Evolutionary conservation across 2,113 vertebrate genomes (phyloP).

Genomic region (Ailuropoda melanoleuca): DNA sequence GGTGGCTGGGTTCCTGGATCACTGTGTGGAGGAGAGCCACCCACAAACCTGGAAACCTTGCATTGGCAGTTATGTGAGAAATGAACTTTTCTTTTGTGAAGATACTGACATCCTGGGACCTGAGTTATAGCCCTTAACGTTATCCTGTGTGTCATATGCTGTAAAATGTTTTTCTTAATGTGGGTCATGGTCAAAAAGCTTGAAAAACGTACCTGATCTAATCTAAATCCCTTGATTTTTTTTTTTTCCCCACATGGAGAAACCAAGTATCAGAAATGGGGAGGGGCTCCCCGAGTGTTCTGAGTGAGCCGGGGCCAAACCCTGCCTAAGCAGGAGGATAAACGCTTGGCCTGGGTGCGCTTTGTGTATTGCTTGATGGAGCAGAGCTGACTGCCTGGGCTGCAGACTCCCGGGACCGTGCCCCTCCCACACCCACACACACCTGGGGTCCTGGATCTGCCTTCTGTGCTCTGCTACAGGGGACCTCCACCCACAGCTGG

Average conservation of each 20-base stretch:
- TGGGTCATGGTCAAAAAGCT: background rate
- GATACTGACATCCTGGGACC: background rate
- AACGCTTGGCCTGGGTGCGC: background rate
- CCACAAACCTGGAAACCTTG: background rate
- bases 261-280: background rate
- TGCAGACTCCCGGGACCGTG: fast-evolving
- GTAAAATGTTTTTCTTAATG: background rate
- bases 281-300: background rate
- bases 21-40: background rate
- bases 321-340: background rate
- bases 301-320: background rate
- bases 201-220: background rate
- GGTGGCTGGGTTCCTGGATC: background rate
- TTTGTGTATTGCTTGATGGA: fast-evolving
- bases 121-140: fast-evolving
- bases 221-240: background rate
- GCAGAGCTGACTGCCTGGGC: background rate
- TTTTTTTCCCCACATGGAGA: background rate
- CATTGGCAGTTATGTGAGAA: fast-evolving
- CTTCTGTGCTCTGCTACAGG: background rate
- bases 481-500: background rate
- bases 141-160: background rate
- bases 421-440: background rate
- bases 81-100: background rate
- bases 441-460: background rate